Conservation (phyloP, 2,888 invertebrate species). For the Eurytoma californica region DNA sequence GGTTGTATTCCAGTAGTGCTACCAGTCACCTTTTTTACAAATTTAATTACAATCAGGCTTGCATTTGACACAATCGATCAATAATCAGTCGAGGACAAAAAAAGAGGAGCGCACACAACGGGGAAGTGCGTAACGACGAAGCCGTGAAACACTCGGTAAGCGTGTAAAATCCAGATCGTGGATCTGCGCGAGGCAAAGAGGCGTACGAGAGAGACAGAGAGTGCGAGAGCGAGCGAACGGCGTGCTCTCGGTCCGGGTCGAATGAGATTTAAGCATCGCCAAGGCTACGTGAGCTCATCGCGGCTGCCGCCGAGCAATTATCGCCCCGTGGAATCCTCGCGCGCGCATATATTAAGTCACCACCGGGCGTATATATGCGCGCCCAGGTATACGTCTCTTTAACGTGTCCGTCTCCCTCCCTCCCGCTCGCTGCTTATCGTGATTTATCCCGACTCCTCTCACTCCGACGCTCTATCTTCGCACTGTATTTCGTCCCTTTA, state of each 20-base stretch:
- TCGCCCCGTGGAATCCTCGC: constrained; percentile 53
- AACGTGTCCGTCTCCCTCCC: constrained; percentile 5
- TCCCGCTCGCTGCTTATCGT: constrained; percentile 40
- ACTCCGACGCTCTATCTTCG: constrained; percentile 10
- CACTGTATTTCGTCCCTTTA: background rate
- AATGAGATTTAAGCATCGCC: constrained; percentile 8
- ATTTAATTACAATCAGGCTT: too few relatives aligned
- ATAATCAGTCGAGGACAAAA: too few relatives aligned
- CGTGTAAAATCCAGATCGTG: background rate
- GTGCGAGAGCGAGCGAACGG: background rate
- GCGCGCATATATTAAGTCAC: constrained; percentile 47
- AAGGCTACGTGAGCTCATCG: constrained; percentile 6
- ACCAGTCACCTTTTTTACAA: too few relatives aligned
- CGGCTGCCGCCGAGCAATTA: constrained; percentile 60
- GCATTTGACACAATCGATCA: too few relatives aligned
- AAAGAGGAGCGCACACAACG: too few relatives aligned
- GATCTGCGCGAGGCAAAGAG: too few relatives aligned
- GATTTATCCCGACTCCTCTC: constrained; percentile 47
- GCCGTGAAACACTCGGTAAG: background rate
- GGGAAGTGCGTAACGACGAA: too few relatives aligned
- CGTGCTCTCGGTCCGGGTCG: background rate
- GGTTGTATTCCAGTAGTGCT: too few relatives aligned
- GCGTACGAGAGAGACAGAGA: too few relatives aligned
- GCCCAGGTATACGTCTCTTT: constrained; percentile 24
- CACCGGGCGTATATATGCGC: background rate